Conservation (phyloP, 2,888 invertebrate genomes). For the Parapristionchus giblindavisi region DNA sequence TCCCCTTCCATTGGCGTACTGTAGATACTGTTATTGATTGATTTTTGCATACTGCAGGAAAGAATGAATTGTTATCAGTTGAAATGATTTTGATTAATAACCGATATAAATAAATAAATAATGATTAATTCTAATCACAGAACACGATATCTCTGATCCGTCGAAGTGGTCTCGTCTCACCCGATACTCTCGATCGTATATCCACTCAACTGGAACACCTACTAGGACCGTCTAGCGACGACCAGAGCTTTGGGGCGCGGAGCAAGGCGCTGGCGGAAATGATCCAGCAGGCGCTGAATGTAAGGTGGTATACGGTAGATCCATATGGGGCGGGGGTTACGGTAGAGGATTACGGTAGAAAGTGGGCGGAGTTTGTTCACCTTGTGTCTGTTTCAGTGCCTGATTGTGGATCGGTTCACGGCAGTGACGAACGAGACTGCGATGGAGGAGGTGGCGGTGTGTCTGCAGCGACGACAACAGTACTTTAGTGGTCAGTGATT, state of each 20-base stretch:
- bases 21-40: neutral
- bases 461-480: constrained; percentile 32
- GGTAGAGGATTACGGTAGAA: neutral
- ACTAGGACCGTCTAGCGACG: constrained; percentile 8
- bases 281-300: neutral
- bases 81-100: no score
- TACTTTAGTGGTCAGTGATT: constrained; percentile 37
- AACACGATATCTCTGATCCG: neutral
- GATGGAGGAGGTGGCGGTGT: constrained; percentile 52
- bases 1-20: neutral
- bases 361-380: neutral
- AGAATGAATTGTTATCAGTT: constrained; percentile 8
- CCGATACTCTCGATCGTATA: neutral
- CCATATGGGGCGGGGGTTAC: no score
- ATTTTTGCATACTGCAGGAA: neutral
- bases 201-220: no score
- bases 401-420: constrained; percentile 59
- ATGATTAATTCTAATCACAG: no score
- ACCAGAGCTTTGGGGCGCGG: neutral
- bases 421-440: constrained; percentile 54
- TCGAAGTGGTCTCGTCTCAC: constrained; percentile 42
- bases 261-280: constrained; percentile 7
- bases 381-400: constrained; percentile 47
- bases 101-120: no score
- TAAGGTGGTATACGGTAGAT: no score